Evolutionary conservation across 2,888 invertebrate genomes (phyloP).

Genomic region (Maniola hyperantus): DNA sequence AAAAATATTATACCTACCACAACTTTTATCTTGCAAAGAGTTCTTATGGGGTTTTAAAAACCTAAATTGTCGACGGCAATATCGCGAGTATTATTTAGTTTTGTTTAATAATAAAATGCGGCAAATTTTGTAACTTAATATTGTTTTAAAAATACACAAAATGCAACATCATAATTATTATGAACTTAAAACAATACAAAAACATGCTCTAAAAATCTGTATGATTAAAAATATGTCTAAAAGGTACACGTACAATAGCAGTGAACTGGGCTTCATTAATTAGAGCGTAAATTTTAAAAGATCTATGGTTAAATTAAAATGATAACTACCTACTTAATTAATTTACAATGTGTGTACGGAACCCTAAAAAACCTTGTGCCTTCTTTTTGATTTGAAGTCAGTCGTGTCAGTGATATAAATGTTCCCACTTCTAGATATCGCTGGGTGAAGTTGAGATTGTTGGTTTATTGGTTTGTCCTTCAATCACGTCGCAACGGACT

Average conservation of each 20-base stretch:
- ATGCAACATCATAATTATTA: slow-evolving; percentile 1
- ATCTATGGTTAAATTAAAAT: neutral
- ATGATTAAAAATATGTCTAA: slow-evolving; percentile 14
- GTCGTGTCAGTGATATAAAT: too few relatives aligned
- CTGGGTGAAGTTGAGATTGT: too few relatives aligned
- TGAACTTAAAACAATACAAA: slow-evolving; percentile 4
- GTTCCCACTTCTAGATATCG: too few relatives aligned
- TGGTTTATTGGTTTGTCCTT: too few relatives aligned
- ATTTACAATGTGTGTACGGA: neutral
- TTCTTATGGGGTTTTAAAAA: too few relatives aligned
- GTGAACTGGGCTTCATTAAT: slow-evolving; percentile 4
- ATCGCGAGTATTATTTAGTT: too few relatives aligned
- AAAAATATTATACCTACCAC: too few relatives aligned
- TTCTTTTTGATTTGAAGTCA: too few relatives aligned
- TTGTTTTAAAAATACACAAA: neutral
- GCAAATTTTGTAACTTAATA: neutral
- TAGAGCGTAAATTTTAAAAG: slow-evolving; percentile 3
- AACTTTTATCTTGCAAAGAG: too few relatives aligned
- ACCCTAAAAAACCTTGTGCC: too few relatives aligned
- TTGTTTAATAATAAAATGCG: neutral
- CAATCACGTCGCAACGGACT: too few relatives aligned
- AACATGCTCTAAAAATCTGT: slow-evolving; percentile 5
- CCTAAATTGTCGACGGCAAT: too few relatives aligned
- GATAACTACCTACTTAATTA: neutral
- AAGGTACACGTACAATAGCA: slow-evolving; percentile 3